Base-by-base conservation (phyloP, 2,113 vertebrate species). In the Engraulis encrasicolus region DNA sequence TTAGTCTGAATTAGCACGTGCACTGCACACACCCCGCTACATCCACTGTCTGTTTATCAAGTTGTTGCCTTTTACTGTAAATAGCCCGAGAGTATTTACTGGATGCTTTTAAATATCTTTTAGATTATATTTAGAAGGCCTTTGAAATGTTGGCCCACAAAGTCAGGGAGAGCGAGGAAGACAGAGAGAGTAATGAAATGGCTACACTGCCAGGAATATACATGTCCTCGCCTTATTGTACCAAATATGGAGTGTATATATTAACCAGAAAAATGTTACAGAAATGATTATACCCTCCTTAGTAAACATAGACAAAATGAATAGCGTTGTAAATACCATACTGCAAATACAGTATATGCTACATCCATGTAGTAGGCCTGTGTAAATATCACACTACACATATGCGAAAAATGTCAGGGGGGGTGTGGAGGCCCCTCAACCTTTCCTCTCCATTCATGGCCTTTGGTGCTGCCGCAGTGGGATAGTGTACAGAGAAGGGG, bases 111-210 rank as follows among this genome's bases (percentile, higher is more conserved):
- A 74, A 74, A 74, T 74, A 74, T 34, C 31, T 74, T n/a, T 74
- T 34, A 74, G 66, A 74, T 34, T 34, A 34, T 74, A 74, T 74
- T 74, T 74, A 74, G 66, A 17, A 34, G 66, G 11, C 27, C 31
- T 74, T 74, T 74, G 66, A 74, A n/a, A 74, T 74, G 66, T 74
- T 74, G 66, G 11, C 11, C 12, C 27, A 34, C 17, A 5, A 27
- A 20, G n/a, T 71, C 34, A 12, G 78, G 20, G 27, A 52, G 36
- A 34, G 50, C 12, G 85, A 89, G 82, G 83, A 87, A 14, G n/a
- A 80, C 34, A 12, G 78, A 37, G 27, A 52, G 36, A 34, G 50
- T 20, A 85, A 89, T 83, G 83, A 87, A 14, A 74, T 31, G 12
- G 27, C 9, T 71, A 34, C 61, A 9, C 61, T 71, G 61, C 27